Evolutionary conservation across 2,113 vertebrate genomes (phyloP), one percentile per base, ranked within the genome.

Genomic region (Accipiter cooperii): DNA sequence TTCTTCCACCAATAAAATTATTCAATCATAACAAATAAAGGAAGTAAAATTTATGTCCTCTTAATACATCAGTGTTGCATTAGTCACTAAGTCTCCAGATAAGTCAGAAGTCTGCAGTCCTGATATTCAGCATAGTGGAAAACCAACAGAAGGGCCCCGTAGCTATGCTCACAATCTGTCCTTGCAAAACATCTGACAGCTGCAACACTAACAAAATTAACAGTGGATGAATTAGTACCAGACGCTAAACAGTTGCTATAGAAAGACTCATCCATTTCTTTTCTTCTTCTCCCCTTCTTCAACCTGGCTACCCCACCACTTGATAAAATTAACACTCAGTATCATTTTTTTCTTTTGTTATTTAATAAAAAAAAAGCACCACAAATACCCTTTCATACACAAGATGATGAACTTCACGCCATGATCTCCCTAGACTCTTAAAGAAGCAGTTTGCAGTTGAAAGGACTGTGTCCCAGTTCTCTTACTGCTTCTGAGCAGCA

Each of bases 181-280:
- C 97, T 97, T 52, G 22, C 96, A 98, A 98, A 98, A 98, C 98
- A 96, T 97, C 98, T 98, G 98, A 99, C 99, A 99, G 99, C 99
- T 99, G 99, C 98, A 98, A 98, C 98, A 98, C 98, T 99, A 99
- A 99, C 98, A 99, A 98, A 98, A 99, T 99, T 99, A 99, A 99
- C 98, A 99, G 98, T 98, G 98, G 98, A 99, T 99, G 99, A 99
- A 98, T 99, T 99, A 99, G 98, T 99, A 99, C 99, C 99, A 99
- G 98, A 99, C 98, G 95, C 98, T 98, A 98, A 98, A 97, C 98
- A 98, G 98, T 98, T 97, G 97, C 97, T 96, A 69, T 42, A 93
- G 96, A 97, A 97, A 97, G 96, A 97, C 80, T 94, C 95, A 96
- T 95, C 93, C 90, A 87, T 75, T 90, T 81, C 83, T 97, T 92